These are phyloP conservation scores for Mystacornis crossleyi DNA, from an alignment of 2,113 vertebrate species.

Conservation along the genomic window DNA sequence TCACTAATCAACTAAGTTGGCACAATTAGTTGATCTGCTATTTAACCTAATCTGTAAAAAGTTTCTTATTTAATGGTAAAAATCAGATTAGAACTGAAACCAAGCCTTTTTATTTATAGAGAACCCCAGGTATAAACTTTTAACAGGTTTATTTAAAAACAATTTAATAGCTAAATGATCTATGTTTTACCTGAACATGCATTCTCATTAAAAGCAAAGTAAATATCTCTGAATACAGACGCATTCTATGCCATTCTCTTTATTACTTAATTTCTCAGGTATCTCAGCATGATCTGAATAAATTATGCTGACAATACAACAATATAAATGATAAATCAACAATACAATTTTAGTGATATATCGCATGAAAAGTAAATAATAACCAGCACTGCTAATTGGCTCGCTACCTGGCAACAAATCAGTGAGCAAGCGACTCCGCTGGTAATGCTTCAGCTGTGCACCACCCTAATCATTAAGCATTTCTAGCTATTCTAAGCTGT, in stretches of 20 bases:
- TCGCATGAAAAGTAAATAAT: conserved; percentile 94
- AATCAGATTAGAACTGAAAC: conserved; percentile 16
- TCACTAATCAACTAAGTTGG: background rate
- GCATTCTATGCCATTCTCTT: conserved; percentile 72
- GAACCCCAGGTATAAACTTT: conserved; percentile 53
- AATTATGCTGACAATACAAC: conserved; percentile 87
- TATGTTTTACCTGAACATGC: conserved; percentile 73
- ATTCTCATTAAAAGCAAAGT: conserved; percentile 75
- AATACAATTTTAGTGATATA: conserved; percentile 88
- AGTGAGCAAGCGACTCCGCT: conserved; percentile 64
- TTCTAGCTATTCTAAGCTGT: conserved; percentile 65
- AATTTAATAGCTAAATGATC: conserved; percentile 71
- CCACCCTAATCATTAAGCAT: conserved; percentile 74
- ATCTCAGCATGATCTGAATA: conserved; percentile 87
- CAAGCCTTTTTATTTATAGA: background rate
- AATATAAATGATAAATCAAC: conserved; percentile 89
- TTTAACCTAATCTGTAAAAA: background rate
- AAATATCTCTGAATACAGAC: conserved; percentile 70
- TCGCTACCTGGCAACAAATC: conserved; percentile 84
- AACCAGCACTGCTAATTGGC: conserved; percentile 87
- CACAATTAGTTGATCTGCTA: background rate
- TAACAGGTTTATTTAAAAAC: conserved; percentile 63
- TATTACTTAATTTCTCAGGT: conserved; percentile 85
- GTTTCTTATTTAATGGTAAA: background rate
- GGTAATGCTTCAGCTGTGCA: conserved; percentile 55